These are phyloP conservation scores for Drosophila persimilis DNA, from an alignment of 1,140 invertebrate species.

Conservation along the genomic window DNA sequence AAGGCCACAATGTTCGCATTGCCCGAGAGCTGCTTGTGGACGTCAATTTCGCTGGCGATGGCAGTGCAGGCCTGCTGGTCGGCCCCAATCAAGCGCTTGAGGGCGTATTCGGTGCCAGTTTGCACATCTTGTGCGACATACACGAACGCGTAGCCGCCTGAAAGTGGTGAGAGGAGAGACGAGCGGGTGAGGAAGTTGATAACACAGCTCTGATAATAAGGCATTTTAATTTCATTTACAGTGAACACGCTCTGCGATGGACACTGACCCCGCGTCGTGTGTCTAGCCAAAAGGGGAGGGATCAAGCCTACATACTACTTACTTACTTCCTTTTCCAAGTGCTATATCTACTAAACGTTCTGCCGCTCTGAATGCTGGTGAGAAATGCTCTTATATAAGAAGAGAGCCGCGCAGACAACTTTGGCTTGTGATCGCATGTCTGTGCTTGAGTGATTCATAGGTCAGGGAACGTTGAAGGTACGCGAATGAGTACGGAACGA, in stretches of 20 bases:
- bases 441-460: constrained; percentile 47
- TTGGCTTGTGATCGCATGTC: constrained; percentile 2
- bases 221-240: neutral
- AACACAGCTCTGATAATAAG: constrained; percentile 51
- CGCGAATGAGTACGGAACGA: constrained; percentile 9
- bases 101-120: constrained; percentile 94
- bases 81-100: constrained; percentile 92
- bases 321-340: neutral
- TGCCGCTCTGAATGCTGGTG: too few species aligned
- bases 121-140: constrained; percentile 95
- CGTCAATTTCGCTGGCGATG: constrained; percentile 91
- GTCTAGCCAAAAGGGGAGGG: constrained; percentile 6
- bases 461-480: constrained; percentile 37
- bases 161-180: constrained; percentile 73
- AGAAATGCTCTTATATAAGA: constrained; percentile 27
- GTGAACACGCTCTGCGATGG: neutral
- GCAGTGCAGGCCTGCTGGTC: constrained; percentile 91
- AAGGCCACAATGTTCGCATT: constrained; percentile 93
- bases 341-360: neutral
- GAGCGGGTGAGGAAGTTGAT: constrained; percentile 42
- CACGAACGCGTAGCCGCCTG: constrained; percentile 97
- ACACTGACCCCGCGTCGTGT: too few species aligned
- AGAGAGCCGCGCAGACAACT: neutral
- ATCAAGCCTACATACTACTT: too few species aligned
- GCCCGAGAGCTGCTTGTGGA: constrained; percentile 90